A percentile compares a stretch with the other conserved stretches of the same genome.
Evolutionary conservation across 2,113 vertebrate genomes (phyloP).

Genomic region (Epinephelus fuscoguttatus): DNA sequence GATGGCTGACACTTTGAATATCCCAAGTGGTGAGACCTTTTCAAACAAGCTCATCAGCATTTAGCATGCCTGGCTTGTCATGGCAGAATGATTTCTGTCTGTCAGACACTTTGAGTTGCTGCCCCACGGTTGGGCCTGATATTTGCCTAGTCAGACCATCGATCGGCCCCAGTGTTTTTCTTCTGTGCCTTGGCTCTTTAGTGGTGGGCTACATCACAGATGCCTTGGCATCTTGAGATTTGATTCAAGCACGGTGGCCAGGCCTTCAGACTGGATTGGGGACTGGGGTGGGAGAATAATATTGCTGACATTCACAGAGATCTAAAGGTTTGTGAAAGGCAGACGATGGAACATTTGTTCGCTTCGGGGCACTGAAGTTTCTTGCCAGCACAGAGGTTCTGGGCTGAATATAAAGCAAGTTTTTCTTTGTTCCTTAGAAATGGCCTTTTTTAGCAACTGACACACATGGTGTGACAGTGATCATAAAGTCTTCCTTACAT

Average conservation of each 20-base stretch:
- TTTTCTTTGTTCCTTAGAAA: constrained; percentile 56
- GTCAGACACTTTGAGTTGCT: constrained; percentile 73
- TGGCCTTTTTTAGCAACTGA: constrained; percentile 49
- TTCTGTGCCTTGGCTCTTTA: constrained; percentile 63
- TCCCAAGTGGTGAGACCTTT: constrained; percentile 84
- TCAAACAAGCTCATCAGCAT: constrained; percentile 79
- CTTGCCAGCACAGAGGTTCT: constrained; percentile 66
- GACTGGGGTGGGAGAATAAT: constrained; percentile 59
- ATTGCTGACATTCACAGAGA: constrained; percentile 83
- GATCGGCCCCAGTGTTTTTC: constrained; percentile 75
- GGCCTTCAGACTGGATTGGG: constrained; percentile 54
- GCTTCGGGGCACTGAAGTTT: constrained; percentile 78
- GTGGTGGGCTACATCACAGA: constrained; percentile 55
- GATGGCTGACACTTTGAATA: constrained; percentile 65
- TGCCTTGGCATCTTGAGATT: constrained; percentile 74
- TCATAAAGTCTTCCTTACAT: constrained; percentile 20
- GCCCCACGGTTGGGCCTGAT: constrained; percentile 76
- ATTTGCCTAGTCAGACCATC: constrained; percentile 80
- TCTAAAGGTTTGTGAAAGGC: constrained; percentile 79
- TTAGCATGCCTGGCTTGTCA: constrained; percentile 71
- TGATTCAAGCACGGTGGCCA: constrained; percentile 43
- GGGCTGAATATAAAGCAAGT: constrained; percentile 75
- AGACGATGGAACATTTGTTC: constrained; percentile 83
- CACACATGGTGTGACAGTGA: constrained; percentile 37
- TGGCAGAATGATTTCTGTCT: constrained; percentile 72